Conservation (phyloP, 2,797 vertebrate genomes). For the Alosa sapidissima region DNA sequence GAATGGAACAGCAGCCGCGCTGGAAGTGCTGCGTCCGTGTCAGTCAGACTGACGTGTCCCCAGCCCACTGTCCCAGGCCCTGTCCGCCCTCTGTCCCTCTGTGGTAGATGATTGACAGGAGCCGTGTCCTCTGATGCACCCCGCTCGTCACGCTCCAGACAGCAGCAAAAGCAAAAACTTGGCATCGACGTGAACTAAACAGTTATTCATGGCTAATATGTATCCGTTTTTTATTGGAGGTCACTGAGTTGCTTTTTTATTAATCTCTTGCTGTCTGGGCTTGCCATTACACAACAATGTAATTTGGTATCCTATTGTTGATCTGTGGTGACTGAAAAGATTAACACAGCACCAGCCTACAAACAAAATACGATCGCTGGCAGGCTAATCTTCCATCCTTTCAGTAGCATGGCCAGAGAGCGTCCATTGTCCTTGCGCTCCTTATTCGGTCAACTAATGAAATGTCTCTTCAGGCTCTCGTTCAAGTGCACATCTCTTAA, state of each 20-base stretch:
- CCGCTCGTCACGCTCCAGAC: too few relatives aligned
- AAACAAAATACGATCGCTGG: background rate
- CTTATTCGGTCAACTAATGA: slow-evolving; percentile 44
- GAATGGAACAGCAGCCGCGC: background rate
- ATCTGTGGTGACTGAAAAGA: background rate
- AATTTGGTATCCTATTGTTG: background rate
- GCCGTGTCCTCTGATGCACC: background rate
- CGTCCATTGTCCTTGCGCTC: slow-evolving; percentile 3
- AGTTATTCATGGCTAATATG: background rate
- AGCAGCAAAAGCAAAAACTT: too few relatives aligned
- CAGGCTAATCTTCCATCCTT: slow-evolving; percentile 24
- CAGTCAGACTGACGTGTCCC: slow-evolving; percentile 30
- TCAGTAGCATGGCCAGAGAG: slow-evolving; percentile 28
- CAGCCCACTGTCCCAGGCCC: background rate
- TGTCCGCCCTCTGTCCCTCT: background rate
- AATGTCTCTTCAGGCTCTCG: slow-evolving; percentile 37
- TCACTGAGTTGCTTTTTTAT: background rate
- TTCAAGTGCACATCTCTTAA: slow-evolving; percentile 30
- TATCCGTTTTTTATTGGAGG: background rate
- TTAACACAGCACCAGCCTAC: background rate
- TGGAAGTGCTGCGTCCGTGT: background rate
- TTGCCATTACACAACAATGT: background rate
- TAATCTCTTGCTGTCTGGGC: background rate
- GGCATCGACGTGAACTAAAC: too few relatives aligned
- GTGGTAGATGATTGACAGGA: slow-evolving; percentile 4